A percentile compares a stretch with the other conserved stretches of the same genome.
Evolutionary conservation across 1,140 invertebrate genomes (phyloP).

Genomic region (Andrena cerasifolii): DNA sequence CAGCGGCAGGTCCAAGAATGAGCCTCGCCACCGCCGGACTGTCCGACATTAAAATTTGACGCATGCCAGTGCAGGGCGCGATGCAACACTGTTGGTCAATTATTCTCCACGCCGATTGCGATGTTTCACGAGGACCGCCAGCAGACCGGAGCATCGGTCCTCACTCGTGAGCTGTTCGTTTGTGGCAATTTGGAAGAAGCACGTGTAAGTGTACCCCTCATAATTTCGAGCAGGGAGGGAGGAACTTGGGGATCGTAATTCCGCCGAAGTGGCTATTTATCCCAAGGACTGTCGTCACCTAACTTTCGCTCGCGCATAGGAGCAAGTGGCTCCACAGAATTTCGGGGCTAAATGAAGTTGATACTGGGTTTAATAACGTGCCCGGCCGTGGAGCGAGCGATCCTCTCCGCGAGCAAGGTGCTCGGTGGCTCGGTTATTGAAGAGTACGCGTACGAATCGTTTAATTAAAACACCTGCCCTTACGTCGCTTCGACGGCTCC

Average conservation of each 20-base stretch:
- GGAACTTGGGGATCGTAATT: slow-evolving; percentile 20
- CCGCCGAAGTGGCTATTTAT: not conserved
- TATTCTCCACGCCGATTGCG: not conserved
- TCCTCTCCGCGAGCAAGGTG: not conserved
- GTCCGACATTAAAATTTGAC: not conserved
- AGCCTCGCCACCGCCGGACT: not conserved
- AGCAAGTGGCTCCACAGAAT: not conserved
- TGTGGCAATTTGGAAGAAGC: not conserved
- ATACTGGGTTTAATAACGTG: slow-evolving; percentile 32
- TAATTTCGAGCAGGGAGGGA: not conserved
- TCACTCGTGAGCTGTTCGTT: not conserved
- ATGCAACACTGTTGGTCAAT: not conserved
- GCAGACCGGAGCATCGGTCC: too few species aligned
- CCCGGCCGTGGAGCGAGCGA: not conserved
- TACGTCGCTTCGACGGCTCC: too few species aligned
- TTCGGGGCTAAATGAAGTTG: slow-evolving; percentile 21
- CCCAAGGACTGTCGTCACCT: not conserved
- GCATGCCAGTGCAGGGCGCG: not conserved
- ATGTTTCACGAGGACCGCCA: not conserved
- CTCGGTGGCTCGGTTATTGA: not conserved
- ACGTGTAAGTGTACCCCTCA: not conserved
- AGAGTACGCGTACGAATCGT: not conserved
- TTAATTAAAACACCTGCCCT: slow-evolving; percentile 18
- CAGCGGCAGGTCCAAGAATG: not conserved
- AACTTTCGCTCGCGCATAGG: not conserved